phyloP scores from a whole-genome alignment of 2,113 vertebrate genomes.

The chimpanzee (Pan troglodytes) region NHGRI_mPanTro3-v2.1_pri NC_072420.2:26715501-26716000 shows the following conservation, averaged over 20 bases:
- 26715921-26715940: background rate
- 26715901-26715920: background rate
- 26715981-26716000: background rate
- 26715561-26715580: background rate
- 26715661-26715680: conserved; percentile 37
- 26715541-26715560: background rate
- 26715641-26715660: background rate
- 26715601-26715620: background rate
- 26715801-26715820: background rate
- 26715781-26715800: background rate
- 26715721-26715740: background rate
- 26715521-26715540: background rate
- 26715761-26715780: background rate
- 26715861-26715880: background rate
- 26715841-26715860: background rate
- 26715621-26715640: background rate
- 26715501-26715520: background rate
- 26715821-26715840: background rate
- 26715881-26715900: background rate
- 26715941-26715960: background rate
- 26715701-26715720: conserved; percentile 41
- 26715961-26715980: background rate
- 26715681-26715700: conserved; percentile 1
- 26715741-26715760: background rate
- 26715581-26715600: background rate